Evolutionary conservation across 2,113 vertebrate species (phyloP).

Genomic region (Pardalotus punctatus): DNA sequence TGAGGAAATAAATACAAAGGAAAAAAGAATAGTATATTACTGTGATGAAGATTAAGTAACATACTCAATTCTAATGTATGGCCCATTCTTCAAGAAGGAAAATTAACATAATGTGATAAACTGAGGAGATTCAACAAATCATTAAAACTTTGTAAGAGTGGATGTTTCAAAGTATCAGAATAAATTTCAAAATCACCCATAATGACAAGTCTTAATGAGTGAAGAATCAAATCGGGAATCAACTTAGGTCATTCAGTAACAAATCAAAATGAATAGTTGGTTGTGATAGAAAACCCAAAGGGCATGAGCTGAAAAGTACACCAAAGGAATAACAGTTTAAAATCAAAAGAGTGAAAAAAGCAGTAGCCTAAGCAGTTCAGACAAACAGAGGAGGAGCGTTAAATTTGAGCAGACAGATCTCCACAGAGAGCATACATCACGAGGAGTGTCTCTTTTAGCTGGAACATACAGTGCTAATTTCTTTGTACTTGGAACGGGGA

Average conservation of each 20-base stretch:
- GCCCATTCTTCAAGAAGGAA: not conserved
- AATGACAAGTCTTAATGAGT: slow-evolving; percentile 18
- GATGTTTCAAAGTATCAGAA: not conserved
- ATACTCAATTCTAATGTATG: not conserved
- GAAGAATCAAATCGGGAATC: slow-evolving; percentile 6
- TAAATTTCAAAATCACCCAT: slow-evolving; percentile 12
- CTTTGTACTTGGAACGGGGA: not conserved
- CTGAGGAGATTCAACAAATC: slow-evolving; percentile 28
- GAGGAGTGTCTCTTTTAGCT: not conserved
- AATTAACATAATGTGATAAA: slow-evolving; percentile 38
- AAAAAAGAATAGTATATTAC: not conserved
- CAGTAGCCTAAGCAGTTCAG: slow-evolving; percentile 7
- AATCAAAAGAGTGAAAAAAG: slow-evolving; percentile 21
- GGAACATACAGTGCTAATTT: slow-evolving; percentile 41
- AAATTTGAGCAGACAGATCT: slow-evolving; percentile 6
- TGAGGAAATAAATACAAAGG: not conserved
- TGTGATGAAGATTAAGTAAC: slow-evolving; percentile 43
- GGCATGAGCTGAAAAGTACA: not conserved
- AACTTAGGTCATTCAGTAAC: not conserved
- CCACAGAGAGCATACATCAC: not conserved
- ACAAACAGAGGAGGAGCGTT: not conserved
- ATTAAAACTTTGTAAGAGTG: slow-evolving; percentile 3
- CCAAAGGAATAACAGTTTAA: slow-evolving; percentile 6
- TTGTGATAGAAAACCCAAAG: not conserved
- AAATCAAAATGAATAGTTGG: not conserved